Percentiles rank a stretch among this genome's conserved stretches.
phyloP scores from a whole-genome alignment of 2,797 vertebrate genomes.

The Bryconaethiops microstoma region DNA sequence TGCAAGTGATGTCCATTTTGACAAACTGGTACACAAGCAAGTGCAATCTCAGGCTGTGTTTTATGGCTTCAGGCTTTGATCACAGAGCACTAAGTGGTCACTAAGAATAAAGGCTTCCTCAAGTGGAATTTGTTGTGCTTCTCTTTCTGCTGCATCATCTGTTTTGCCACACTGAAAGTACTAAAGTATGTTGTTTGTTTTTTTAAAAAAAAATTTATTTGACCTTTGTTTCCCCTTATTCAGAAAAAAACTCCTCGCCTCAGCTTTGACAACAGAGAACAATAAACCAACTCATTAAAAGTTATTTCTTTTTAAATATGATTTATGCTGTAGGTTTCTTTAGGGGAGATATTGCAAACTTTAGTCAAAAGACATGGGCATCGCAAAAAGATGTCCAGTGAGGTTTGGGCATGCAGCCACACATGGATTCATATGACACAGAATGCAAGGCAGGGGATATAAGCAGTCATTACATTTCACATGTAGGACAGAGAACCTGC shows the following conservation, averaged over 20 bases:
- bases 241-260: not conserved
- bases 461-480: not conserved
- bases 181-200: not conserved
- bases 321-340: not conserved
- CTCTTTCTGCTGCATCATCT: not conserved
- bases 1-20: too few relatives aligned
- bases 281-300: too few relatives aligned
- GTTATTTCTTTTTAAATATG: not conserved
- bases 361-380: too few relatives aligned
- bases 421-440: not conserved
- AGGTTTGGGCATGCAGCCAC: not conserved
- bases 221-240: slow-evolving; percentile 23
- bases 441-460: not conserved
- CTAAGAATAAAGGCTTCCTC: too few relatives aligned
- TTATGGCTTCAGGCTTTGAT: too few relatives aligned
- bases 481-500: not conserved
- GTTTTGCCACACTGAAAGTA: not conserved
- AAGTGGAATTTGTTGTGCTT: not conserved
- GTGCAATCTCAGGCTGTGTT: too few relatives aligned
- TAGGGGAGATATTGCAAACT: not conserved
- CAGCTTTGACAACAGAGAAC: not conserved
- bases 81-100: too few relatives aligned
- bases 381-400: too few relatives aligned
- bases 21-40: too few relatives aligned
- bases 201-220: not conserved